Base-by-base conservation (phyloP, 2,888 invertebrate species). In the Pristionchus entomophagus region DNA sequence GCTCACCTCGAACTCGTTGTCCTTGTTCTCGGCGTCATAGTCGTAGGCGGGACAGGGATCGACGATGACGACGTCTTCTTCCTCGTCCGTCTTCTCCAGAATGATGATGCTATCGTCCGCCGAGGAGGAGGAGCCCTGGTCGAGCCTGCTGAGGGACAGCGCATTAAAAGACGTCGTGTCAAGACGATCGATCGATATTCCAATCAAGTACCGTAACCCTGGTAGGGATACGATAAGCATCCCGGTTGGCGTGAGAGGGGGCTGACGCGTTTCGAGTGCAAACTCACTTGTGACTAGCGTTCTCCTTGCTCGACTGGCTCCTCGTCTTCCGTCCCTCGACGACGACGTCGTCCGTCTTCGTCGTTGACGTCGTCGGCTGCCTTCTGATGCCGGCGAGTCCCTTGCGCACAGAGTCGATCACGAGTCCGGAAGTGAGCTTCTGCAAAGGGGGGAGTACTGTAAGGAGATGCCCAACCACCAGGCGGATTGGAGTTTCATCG, bases 1-100 rank as follows among this genome's bases (percentile, higher is more conserved):
- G n/a, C n/a, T n/a, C n/a, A n/a, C n/a, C 94, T 97, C 96, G 93
- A 96, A 96, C 0, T 96, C 96, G 94, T 99, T 98, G 89, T 95
- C 95, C 95, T 96, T 96, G 94, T 96, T 96, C 93, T 97, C 97
- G 5, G 73, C 56, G 95, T 99, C 99, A 94, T 97, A 94, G 89
- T 95, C 94, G 86, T 93, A 89, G 10, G 87, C 91, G 12, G 92
- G 92, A 45, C 89, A 89, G 12, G 92, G 91, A 59, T 91, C 81
- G 51, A 80, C 19, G 19, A 49, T 29, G 19, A 29, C 41, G n/a
- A 77, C 14, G 41, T 14, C 17, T 17, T 69, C 77, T 14, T 32
- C 35, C 19, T 32, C 35, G 29, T 32, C 65, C 29, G 19, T 65
- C 65, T 45, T 6, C 45, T 10, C 6, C 14, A 14, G 14, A 45